These are phyloP conservation scores for Rhodeus uyekii DNA, from an alignment of 2,797 vertebrate genomes.

Conservation along the genomic window DNA sequence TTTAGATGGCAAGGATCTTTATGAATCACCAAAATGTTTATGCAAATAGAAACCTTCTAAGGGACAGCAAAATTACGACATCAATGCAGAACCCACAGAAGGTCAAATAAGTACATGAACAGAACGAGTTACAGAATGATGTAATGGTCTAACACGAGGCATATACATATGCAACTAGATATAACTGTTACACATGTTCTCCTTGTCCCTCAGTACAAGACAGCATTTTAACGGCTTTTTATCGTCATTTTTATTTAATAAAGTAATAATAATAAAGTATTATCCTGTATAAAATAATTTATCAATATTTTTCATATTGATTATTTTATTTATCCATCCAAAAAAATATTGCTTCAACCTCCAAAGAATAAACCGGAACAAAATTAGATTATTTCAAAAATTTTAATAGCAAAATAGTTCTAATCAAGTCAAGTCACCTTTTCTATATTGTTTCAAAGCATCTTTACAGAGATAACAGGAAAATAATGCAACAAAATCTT, in stretches of 20 bases:
- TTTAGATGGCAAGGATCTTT: slow-evolving; percentile 34
- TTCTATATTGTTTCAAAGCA: too few species aligned
- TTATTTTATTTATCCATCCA: not conserved
- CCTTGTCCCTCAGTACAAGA: not conserved
- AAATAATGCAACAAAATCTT: too few species aligned
- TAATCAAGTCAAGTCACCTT: too few species aligned
- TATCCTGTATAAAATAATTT: not conserved
- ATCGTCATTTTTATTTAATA: not conserved
- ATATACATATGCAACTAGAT: slow-evolving; percentile 7
- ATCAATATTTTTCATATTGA: not conserved
- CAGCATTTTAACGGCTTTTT: not conserved
- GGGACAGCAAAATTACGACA: slow-evolving; percentile 46
- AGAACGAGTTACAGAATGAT: slow-evolving; percentile 36
- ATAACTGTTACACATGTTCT: not conserved
- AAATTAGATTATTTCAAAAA: too few species aligned
- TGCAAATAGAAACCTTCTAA: slow-evolving; percentile 56
- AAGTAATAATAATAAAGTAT: too few species aligned
- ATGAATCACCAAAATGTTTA: slow-evolving; percentile 69
- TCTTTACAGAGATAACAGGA: too few species aligned
- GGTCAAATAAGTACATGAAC: slow-evolving; percentile 43
- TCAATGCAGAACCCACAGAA: slow-evolving; percentile 50
- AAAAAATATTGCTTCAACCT: not conserved
- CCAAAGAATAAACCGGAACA: not conserved
- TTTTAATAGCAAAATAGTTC: too few species aligned
- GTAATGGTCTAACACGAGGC: slow-evolving; percentile 42